Evolutionary conservation across 2,888 invertebrate species (phyloP).

Genomic region (Cephus nigrinus): DNA sequence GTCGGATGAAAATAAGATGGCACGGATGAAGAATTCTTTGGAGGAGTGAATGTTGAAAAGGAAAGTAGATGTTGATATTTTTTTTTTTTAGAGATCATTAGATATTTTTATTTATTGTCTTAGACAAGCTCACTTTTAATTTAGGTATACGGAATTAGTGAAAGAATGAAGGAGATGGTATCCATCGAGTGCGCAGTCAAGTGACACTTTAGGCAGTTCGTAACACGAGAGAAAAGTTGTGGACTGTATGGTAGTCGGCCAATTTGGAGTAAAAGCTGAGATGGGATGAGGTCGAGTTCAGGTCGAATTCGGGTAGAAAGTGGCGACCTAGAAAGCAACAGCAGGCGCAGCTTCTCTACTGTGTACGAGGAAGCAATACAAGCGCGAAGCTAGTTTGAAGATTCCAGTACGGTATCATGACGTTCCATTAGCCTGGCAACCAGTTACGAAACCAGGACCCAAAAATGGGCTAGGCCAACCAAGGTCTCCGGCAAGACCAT

Average conservation of each 20-base stretch:
- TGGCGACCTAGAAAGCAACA: background rate
- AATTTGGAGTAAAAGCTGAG: background rate
- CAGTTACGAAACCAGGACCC: background rate
- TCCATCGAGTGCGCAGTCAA: background rate
- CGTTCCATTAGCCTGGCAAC: background rate
- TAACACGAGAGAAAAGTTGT: background rate
- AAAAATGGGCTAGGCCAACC: conserved; percentile 5
- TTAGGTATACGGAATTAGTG: background rate
- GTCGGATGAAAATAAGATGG: background rate
- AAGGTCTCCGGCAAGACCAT: conserved; percentile 1
- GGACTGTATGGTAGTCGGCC: background rate
- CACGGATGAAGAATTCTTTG: background rate
- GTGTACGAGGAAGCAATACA: background rate
- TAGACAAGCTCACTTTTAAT: background rate
- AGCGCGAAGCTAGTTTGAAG: background rate
- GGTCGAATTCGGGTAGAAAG: background rate
- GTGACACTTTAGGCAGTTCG: background rate
- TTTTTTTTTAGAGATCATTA: background rate
- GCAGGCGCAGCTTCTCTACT: background rate
- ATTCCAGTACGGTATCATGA: background rate
- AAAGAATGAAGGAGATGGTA: background rate
- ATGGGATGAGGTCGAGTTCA: background rate
- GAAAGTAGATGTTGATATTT: background rate
- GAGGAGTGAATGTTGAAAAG: background rate
- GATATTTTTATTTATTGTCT: too few relatives aligned